Evolutionary conservation across 1,140 invertebrate species (phyloP), one percentile per base, ranked within the genome.

Genomic region (Tachypleus tridentatus): DNA sequence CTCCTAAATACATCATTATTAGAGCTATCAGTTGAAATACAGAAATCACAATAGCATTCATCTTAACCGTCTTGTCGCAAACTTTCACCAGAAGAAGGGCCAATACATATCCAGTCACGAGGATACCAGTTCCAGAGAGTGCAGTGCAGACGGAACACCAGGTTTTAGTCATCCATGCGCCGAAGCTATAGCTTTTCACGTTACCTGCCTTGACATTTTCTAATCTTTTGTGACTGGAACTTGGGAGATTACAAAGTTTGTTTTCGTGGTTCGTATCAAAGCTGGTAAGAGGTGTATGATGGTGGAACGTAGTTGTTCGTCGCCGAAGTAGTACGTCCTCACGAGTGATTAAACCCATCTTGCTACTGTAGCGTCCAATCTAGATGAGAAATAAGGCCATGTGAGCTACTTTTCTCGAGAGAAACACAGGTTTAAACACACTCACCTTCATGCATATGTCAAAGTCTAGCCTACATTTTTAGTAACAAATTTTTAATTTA

Each of bases 31-130:
- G 72, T 29, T 81, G 75, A 6, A 77, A 60, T 49, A 79, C 74
- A 49, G 77, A 78, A 10, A 82, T 69, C 8, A 76, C 74, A 70
- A 80, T 77, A 67, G 79, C 80, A 49, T 78, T 79, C 62, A 73
- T 65, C 11, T 66, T 74, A 6, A 81, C 67, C 3, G 78, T 76
- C 9, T 78, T 74, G 61, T 79, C 77, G 65, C 80, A 81, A 48
- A 79, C 73, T 65, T 79, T 77, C 5, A 78, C 69, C 5, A 79
- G 64, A 54, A 81, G 75, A 61, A 80, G 77, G 9, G 79, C 73
- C n/a, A 79, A 71, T 51, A 78, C 74, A 64, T 77, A 77, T 0
- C 79, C 60, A 0, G 78, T 67, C 3, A 76, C 63, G n/a, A 77
- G 69, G 8, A 76, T 72, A 4, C 76, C 75, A 3, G 74, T 65